Base-by-base conservation (phyloP, 2,797 vertebrate genomes). In the Sebastes wilsoni region DNA sequence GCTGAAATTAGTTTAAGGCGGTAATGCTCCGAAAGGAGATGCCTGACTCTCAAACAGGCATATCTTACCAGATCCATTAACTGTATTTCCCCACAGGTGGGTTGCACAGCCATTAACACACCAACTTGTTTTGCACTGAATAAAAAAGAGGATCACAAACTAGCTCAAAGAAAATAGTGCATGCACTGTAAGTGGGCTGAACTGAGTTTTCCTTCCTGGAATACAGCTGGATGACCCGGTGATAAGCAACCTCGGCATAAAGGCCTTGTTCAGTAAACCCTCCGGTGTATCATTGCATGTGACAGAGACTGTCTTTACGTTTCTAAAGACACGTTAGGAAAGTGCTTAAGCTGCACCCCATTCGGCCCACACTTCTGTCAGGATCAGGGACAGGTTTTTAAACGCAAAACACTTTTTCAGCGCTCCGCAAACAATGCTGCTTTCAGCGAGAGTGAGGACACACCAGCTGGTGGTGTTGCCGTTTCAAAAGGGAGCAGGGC, bases 401-500 rank as follows among this genome's bases (percentile, higher is more conserved):
- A 85, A 81, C 75, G 73, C 67, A 76, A 77, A 87, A 83, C 75
- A 78, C 83, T 83, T 89, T 82, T 79, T 49, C 83, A 89, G 72
- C 16, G 81, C 85, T 69, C 71, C 22, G 32, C 80, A 88, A 88
- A 92, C 92, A 93, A 89, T 90, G 81, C 79, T 83, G 84, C 91
- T 88, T 92, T 93, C 86, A 91, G 81, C 65, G 66, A 81, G 82
- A 80, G 83, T 72, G 87, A 89, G 83, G 86, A 89, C 80, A 82
- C 89, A 87, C 85, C 92, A 93, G 93, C 93, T 94, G 93, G 87
- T 89, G 84, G 84, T 89, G 84, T 86, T 89, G 75, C 78, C 74
- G 79, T 90, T 91, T 92, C 89, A 92, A 93, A 93, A 75, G 88
- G 82, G 82, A 92, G 82, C 80, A 75, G 85, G 75, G 52, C 89